Percentiles rank a stretch among this genome's conserved stretches.
These are phyloP conservation scores for Telenomus remus DNA, from an alignment of 1,140 invertebrate genomes.

Conservation along the genomic window DNA sequence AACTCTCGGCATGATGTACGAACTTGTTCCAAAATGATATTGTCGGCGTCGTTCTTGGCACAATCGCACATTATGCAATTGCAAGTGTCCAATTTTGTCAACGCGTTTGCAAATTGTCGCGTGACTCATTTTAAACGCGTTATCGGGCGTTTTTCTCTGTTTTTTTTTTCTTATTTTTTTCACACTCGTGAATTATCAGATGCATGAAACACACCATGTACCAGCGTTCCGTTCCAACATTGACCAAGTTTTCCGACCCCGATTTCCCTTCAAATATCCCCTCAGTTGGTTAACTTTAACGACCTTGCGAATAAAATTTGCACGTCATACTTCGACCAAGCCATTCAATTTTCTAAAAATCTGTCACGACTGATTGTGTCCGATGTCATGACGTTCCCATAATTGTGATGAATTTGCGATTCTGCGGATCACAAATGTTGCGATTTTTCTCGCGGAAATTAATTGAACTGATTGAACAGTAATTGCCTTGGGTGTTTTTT, in stretches of 20 bases:
- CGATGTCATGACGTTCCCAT: slow-evolving; percentile 46
- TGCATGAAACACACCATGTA: slow-evolving; percentile 45
- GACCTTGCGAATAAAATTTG: slow-evolving; percentile 28
- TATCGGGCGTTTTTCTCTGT: too few relatives aligned
- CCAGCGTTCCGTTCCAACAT: slow-evolving; percentile 25
- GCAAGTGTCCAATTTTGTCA: background rate
- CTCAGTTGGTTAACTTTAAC: slow-evolving; percentile 6
- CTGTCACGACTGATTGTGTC: slow-evolving; percentile 50
- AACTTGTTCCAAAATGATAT: slow-evolving; percentile 15
- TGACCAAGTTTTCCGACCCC: slow-evolving; percentile 30
- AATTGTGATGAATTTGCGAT: slow-evolving; percentile 40
- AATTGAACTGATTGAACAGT: too few relatives aligned
- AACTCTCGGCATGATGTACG: slow-evolving; percentile 5
- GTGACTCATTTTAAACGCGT: slow-evolving; percentile 10
- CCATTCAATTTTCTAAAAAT: slow-evolving; percentile 40
- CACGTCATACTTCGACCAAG: slow-evolving; percentile 53
- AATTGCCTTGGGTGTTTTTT: too few relatives aligned
- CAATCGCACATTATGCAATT: too few relatives aligned
- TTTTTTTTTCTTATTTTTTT: slow-evolving; percentile 23
- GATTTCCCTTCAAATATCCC: slow-evolving; percentile 1
- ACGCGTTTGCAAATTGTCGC: background rate
- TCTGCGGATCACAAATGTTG: slow-evolving; percentile 17
- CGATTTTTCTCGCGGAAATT: too few relatives aligned
- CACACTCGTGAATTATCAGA: slow-evolving; percentile 28
- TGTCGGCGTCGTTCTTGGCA: too few relatives aligned